Percentiles rank a stretch among this genome's conserved stretches.
phyloP scores from a whole-genome alignment of 2,113 vertebrate genomes.

The Pluvianellus socialis region DNA sequence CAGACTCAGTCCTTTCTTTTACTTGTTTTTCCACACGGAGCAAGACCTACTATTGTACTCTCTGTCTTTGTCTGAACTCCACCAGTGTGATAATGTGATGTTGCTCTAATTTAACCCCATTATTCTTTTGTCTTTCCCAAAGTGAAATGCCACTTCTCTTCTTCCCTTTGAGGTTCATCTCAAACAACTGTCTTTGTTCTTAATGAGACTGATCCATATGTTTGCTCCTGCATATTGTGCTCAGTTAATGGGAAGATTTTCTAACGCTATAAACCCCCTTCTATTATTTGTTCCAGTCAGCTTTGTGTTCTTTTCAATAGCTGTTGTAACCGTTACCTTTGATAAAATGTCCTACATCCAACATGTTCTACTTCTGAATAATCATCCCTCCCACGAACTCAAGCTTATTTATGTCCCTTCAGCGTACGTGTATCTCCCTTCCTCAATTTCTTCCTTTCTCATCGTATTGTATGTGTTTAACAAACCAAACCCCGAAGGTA shows the following conservation, averaged over 20 bases:
- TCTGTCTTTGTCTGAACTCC: slow-evolving; percentile 10
- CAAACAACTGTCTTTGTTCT: slow-evolving; percentile 59
- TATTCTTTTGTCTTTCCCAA: slow-evolving; percentile 67
- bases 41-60: background rate
- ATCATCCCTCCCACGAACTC: background rate
- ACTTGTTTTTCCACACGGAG: background rate
- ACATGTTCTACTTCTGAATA: background rate
- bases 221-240: slow-evolving; percentile 60
- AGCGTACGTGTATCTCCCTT: background rate
- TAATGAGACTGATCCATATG: slow-evolving; percentile 70
- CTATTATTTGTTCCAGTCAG: background rate
- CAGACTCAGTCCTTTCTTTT: background rate
- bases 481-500: background rate
- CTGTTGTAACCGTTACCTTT: slow-evolving; percentile 15
- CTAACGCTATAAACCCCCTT: slow-evolving; percentile 28
- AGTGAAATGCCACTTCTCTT: slow-evolving; percentile 57
- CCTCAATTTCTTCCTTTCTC: background rate
- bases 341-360: background rate
- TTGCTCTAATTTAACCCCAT: slow-evolving; percentile 69
- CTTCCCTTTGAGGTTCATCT: slow-evolving; percentile 69
- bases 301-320: slow-evolving; percentile 32
- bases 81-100: slow-evolving; percentile 36
- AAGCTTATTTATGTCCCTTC: background rate
- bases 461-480: background rate
- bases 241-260: slow-evolving; percentile 67